Conservation (phyloP, 1,140 invertebrate genomes). For the Hylaeus anthracinus region DNA sequence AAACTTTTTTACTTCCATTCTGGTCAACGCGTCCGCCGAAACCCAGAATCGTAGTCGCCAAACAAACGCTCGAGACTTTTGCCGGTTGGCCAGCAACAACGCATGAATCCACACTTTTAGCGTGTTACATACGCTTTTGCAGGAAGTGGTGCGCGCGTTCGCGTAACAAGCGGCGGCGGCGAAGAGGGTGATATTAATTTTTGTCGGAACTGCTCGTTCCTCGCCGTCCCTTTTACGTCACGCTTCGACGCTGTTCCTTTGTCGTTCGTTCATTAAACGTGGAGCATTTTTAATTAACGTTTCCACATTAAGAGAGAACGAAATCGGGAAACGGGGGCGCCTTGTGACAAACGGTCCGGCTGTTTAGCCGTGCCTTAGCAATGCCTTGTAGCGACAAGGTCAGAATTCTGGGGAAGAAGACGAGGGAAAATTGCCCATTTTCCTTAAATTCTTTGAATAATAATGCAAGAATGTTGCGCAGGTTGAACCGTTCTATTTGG, state of each 20-base stretch:
- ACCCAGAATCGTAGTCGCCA: background rate
- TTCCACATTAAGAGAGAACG: conserved; percentile 57
- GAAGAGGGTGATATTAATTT: conserved; percentile 69
- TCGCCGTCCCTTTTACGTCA: conserved; percentile 60
- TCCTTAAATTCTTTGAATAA: background rate
- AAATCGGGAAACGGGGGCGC: conserved; percentile 55
- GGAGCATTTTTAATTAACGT: conserved; percentile 74
- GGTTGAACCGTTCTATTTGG: too few species aligned
- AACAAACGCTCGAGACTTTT: conserved; percentile 43
- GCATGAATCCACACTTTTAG: conserved; percentile 54
- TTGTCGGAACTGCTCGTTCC: conserved; percentile 59
- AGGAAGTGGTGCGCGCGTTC: conserved; percentile 13
- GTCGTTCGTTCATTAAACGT: conserved; percentile 72
- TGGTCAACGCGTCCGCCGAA: too few species aligned
- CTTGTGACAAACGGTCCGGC: background rate
- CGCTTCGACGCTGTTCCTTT: conserved; percentile 68
- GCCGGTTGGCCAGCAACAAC: background rate
- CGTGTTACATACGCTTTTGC: conserved; percentile 54
- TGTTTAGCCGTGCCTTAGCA: background rate
- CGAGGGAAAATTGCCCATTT: background rate
- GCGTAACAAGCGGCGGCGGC: conserved; percentile 50
- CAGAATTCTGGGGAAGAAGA: background rate
- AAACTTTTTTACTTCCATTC: background rate
- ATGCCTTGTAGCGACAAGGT: background rate
- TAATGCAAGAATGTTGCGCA: background rate